Evolutionary conservation across 1,140 invertebrate species (phyloP).

Genomic region (Lepidostoma basale): DNA sequence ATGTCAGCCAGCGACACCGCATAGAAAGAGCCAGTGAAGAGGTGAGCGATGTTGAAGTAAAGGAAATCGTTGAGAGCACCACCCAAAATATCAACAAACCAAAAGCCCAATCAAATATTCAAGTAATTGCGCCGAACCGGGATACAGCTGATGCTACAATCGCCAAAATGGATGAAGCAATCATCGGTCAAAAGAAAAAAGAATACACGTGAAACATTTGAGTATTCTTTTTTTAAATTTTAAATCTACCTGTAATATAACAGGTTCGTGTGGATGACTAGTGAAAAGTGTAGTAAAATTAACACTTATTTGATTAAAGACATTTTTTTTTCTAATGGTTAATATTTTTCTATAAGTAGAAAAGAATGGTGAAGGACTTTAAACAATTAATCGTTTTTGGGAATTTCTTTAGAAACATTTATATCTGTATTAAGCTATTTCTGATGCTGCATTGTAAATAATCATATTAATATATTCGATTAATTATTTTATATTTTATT

Average conservation of each 20-base stretch:
- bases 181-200: constrained; percentile 34
- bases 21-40: constrained; percentile 42
- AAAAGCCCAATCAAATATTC: not conserved
- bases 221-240: no score
- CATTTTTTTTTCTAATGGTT: no score
- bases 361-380: not conserved
- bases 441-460: no score
- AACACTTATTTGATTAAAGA: no score
- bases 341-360: not conserved
- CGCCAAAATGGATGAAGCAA: constrained; percentile 42
- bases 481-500: no score
- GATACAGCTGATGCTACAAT: constrained; percentile 22
- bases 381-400: no score
- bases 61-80: not conserved
- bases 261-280: no score
- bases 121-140: constrained; percentile 15
- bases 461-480: no score
- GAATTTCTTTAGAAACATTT: no score
- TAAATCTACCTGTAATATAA: no score
- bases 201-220: constrained; percentile 10
- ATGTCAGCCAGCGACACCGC: constrained; percentile 13
- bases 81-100: not conserved
- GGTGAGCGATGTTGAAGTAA: constrained; percentile 6
- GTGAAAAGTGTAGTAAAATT: no score
- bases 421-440: no score